Percentiles rank a stretch among this genome's conserved stretches.
Evolutionary conservation across 2,113 vertebrate genomes (phyloP).

Genomic region (Anguilla rostrata): DNA sequence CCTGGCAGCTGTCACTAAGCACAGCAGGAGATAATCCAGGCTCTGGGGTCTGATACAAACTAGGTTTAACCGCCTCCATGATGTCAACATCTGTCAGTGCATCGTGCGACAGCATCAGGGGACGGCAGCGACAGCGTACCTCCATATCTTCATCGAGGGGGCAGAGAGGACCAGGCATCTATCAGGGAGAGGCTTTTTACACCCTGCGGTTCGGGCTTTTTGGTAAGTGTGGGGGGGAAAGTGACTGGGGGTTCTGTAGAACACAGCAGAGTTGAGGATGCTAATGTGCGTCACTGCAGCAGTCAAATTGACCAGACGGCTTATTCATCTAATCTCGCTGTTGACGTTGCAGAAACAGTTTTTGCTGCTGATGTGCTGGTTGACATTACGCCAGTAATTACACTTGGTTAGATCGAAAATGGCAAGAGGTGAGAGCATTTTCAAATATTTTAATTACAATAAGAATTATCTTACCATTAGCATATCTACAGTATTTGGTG

Average conservation of each 20-base stretch:
- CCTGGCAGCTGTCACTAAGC: background rate
- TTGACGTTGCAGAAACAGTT: background rate
- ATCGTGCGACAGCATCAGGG: background rate
- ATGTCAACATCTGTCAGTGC: slow-evolving; percentile 18
- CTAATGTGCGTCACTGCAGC: background rate
- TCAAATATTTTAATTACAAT: background rate
- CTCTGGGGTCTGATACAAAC: background rate
- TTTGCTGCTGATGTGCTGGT: background rate
- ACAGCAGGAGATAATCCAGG: slow-evolving; percentile 6
- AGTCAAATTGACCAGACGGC: background rate
- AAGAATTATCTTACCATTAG: too few species aligned
- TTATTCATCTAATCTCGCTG: background rate
- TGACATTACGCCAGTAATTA: background rate
- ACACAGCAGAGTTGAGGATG: background rate
- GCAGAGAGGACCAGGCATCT: background rate
- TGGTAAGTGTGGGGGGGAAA: background rate
- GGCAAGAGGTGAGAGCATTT: background rate
- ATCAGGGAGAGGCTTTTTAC: background rate
- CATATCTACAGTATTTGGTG: too few species aligned
- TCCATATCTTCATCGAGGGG: background rate
- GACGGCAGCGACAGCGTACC: background rate
- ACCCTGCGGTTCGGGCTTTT: background rate
- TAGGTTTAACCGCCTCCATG: background rate
- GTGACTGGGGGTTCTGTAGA: background rate
- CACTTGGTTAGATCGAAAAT: background rate